Conservation (phyloP, 1,140 invertebrate genomes). For the Drosophila pandora region DNA sequence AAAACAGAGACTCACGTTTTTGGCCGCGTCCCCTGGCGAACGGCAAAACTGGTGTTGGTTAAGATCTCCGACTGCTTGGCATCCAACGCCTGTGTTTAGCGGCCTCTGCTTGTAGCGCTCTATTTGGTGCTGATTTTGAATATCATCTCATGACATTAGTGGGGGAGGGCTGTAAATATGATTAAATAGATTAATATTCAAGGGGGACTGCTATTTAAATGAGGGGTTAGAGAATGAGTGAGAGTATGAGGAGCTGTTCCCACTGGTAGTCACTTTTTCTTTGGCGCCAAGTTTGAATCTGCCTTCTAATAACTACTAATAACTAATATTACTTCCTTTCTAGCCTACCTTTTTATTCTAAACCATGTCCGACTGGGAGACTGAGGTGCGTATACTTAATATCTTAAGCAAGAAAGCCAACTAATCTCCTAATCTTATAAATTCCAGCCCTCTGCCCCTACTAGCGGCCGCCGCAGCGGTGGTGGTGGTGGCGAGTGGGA, state of each 20-base stretch:
- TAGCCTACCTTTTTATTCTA: neutral
- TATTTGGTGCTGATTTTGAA: neutral
- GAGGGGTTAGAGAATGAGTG: too few species aligned
- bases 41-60: slow-evolving; percentile 26
- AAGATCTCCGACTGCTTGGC: neutral
- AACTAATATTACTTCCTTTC: neutral
- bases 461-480: neutral
- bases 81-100: slow-evolving; percentile 5
- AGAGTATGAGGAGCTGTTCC: neutral
- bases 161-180: neutral
- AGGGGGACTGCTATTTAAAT: neutral
- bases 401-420: neutral
- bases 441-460: slow-evolving; percentile 13
- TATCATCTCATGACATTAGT: slow-evolving; percentile 1
- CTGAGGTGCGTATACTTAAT: slow-evolving; percentile 30
- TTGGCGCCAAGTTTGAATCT: slow-evolving; percentile 24
- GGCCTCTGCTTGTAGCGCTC: neutral
- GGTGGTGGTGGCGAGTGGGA: neutral
- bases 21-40: slow-evolving; percentile 44
- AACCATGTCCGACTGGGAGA: slow-evolving; percentile 64
- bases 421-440: neutral
- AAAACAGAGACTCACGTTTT: slow-evolving; percentile 79
- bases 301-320: neutral
- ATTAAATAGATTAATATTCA: too few species aligned
- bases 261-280: neutral